Percentiles rank a stretch among this genome's conserved stretches.
Conservation (phyloP, 2,113 vertebrate species). For the Nerophis lumbriciformis region DNA sequence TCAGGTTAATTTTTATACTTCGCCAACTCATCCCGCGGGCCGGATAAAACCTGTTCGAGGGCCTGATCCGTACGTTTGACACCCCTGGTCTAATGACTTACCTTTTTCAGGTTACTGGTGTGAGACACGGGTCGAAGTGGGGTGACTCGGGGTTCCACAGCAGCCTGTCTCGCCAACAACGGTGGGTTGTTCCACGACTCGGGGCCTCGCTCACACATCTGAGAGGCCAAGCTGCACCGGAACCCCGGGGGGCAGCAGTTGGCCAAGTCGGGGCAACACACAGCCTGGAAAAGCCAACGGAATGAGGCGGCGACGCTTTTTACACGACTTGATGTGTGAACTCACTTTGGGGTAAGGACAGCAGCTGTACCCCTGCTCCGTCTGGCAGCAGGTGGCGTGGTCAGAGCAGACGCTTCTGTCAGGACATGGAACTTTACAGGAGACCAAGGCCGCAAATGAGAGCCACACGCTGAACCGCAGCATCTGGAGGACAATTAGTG, state of each 20-base stretch:
- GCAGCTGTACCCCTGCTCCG: constrained; percentile 48
- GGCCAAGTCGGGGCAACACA: constrained; percentile 62
- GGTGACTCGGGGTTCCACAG: neutral
- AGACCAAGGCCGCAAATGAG: constrained; percentile 35
- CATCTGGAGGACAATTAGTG: constrained; percentile 50
- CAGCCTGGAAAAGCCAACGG: constrained; percentile 44
- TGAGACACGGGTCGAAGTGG: neutral
- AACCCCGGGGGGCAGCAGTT: constrained; percentile 67
- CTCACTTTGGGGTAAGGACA: constrained; percentile 64
- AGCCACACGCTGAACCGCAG: constrained; percentile 26
- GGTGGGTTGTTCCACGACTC: constrained; percentile 37
- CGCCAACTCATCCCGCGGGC: too few species aligned
- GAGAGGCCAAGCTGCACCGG: constrained; percentile 35
- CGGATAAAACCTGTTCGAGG: too few species aligned
- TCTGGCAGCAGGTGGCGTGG: constrained; percentile 54
- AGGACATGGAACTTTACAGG: constrained; percentile 51
- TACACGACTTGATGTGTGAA: neutral
- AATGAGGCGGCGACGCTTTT: neutral
- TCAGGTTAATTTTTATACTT: neutral
- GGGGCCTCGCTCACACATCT: constrained; percentile 41
- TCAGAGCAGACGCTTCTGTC: constrained; percentile 49
- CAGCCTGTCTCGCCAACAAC: constrained; percentile 35
- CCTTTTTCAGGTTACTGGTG: neutral
- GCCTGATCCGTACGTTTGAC: too few species aligned
- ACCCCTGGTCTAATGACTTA: neutral